phyloP scores from a whole-genome alignment of 2,113 vertebrate species.

The Archocentrus centrarchus region DNA sequence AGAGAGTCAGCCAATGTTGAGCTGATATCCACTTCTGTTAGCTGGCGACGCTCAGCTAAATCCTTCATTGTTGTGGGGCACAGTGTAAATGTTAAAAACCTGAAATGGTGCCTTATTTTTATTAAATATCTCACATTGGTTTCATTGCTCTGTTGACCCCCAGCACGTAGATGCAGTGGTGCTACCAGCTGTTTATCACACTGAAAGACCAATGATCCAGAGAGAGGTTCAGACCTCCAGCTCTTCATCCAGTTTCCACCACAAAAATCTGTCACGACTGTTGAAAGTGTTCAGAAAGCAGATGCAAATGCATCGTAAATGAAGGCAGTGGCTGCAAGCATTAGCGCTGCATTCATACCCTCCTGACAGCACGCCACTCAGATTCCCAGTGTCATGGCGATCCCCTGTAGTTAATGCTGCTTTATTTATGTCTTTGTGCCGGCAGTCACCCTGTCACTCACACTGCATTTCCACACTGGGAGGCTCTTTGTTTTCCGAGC shows the following conservation, averaged over 20 bases:
- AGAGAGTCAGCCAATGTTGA: not conserved
- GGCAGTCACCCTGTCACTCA: slow-evolving; percentile 50
- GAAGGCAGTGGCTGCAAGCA: not conserved
- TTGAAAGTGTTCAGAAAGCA: not conserved
- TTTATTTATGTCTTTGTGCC: slow-evolving; percentile 44
- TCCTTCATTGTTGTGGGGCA: too few relatives aligned
- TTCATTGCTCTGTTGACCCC: not conserved
- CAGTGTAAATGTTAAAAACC: not conserved
- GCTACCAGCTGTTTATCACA: not conserved
- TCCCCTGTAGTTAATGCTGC: slow-evolving; percentile 31
- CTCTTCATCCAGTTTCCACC: not conserved
- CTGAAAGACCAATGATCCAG: not conserved
- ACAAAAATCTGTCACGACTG: not conserved
- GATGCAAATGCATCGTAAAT: not conserved
- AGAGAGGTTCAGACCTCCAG: not conserved
- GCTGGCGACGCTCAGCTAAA: too few relatives aligned
- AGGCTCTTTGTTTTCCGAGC: slow-evolving; percentile 19
- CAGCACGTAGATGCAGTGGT: not conserved
- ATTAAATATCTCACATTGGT: not conserved
- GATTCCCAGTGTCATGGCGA: not conserved
- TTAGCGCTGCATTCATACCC: not conserved
- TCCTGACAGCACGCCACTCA: slow-evolving; percentile 3
- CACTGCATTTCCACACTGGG: slow-evolving; percentile 17
- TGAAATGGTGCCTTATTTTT: not conserved
- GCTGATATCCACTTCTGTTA: not conserved